Evolutionary conservation across 2,888 invertebrate species (phyloP).

Genomic region (Augiades crinisus): DNA sequence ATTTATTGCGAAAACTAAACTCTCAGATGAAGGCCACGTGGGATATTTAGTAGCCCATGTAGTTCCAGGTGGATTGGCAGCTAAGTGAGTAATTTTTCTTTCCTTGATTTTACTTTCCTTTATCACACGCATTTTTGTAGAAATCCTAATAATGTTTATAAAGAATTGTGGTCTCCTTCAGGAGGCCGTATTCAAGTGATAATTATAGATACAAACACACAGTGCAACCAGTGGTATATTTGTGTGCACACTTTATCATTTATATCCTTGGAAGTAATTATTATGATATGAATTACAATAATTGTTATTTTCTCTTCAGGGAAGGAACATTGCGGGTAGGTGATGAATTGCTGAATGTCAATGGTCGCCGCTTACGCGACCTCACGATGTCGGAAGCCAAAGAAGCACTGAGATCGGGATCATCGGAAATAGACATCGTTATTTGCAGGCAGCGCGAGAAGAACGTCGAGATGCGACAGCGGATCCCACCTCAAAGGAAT

Average conservation of each 20-base stretch:
- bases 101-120: not conserved
- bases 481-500: slow-evolving; percentile 48
- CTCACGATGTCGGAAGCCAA: slow-evolving; percentile 84
- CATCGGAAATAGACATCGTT: slow-evolving; percentile 84
- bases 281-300: not conserved
- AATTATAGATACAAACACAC: no score
- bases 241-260: no score
- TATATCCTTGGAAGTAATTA: not conserved
- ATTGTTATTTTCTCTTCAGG: no score
- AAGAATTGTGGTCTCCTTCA: no score
- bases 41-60: slow-evolving; percentile 87
- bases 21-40: slow-evolving; percentile 81
- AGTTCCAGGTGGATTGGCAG: slow-evolving; percentile 85
- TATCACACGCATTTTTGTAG: not conserved
- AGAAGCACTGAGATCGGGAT: slow-evolving; percentile 83
- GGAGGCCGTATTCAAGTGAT: not conserved
- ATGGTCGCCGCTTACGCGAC: slow-evolving; percentile 85
- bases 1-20: slow-evolving; percentile 85
- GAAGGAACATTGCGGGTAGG: slow-evolving; percentile 85
- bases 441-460: slow-evolving; percentile 79
- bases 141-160: no score
- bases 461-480: slow-evolving; percentile 45
- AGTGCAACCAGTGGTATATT: no score
- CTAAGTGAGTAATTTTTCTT: slow-evolving; percentile 73
- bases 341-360: slow-evolving; percentile 87